Conservation (phyloP, 2,113 vertebrate genomes). For the Centropus unirufus region DNA sequence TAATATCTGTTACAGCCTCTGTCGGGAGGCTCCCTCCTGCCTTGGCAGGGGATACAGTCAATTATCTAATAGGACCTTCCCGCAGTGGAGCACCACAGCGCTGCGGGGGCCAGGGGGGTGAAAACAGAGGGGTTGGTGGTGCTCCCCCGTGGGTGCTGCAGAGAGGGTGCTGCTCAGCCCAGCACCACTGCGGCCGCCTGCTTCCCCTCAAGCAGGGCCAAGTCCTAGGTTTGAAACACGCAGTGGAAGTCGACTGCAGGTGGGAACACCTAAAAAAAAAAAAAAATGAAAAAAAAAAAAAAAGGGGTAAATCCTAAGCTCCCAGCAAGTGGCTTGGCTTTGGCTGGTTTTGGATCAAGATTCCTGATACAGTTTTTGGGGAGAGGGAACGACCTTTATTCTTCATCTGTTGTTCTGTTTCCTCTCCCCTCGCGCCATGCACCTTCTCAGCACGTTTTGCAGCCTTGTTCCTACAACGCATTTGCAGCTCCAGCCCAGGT, state of each 20-base stretch:
- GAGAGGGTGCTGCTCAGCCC: neutral
- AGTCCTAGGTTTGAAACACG: neutral
- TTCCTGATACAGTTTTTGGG: neutral
- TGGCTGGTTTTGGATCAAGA: neutral
- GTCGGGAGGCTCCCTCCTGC: slow-evolving; percentile 41
- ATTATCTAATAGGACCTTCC: slow-evolving; percentile 57
- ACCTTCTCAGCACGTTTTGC: neutral
- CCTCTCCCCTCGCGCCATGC: neutral
- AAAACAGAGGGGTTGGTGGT: neutral
- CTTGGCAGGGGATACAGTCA: slow-evolving; percentile 37
- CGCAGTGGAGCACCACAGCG: accelerated
- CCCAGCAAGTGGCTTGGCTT: neutral
- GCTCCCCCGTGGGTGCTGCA: neutral
- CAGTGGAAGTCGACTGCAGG: neutral
- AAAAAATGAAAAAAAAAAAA: neutral
- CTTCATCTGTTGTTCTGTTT: neutral
- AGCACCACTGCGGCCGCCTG: accelerated
- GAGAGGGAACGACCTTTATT: neutral
- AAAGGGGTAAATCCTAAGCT: accelerated
- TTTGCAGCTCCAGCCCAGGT: neutral
- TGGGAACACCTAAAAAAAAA: neutral
- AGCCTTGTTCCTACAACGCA: neutral
- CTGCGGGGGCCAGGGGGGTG: neutral
- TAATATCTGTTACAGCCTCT: slow-evolving; percentile 50
- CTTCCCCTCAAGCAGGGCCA: neutral